These are phyloP conservation scores for Eilema griseolum DNA, from an alignment of 2,888 invertebrate species.

Conservation along the genomic window DNA sequence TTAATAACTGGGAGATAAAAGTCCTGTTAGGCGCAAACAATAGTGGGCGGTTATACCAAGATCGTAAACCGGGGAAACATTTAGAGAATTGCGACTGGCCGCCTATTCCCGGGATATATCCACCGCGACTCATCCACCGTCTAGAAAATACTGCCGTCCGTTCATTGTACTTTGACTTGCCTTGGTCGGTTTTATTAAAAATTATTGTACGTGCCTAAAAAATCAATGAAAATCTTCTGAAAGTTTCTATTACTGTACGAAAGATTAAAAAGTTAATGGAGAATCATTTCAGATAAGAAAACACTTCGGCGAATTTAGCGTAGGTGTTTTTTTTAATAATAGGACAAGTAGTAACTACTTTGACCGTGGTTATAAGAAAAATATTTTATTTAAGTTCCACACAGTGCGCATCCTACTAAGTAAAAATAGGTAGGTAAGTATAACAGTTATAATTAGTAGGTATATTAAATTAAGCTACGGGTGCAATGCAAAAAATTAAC, in stretches of 20 bases:
- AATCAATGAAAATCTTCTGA: slow-evolving; percentile 19
- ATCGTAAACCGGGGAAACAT: slow-evolving; percentile 53
- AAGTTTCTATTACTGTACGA: neutral
- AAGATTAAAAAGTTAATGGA: neutral
- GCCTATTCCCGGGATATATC: slow-evolving; percentile 42
- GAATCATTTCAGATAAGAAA: no score
- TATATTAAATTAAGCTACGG: no score
- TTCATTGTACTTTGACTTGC: slow-evolving; percentile 47
- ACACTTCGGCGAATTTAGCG: no score
- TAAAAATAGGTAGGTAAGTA: no score
- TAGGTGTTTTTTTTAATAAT: no score
- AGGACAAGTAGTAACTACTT: no score
- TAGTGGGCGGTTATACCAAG: slow-evolving; percentile 55
- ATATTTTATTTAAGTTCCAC: no score
- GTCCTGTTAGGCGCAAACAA: slow-evolving; percentile 63
- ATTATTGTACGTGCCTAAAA: slow-evolving; percentile 33
- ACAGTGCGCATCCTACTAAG: no score
- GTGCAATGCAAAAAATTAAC: no score
- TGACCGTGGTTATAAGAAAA: no score
- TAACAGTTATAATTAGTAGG: no score
- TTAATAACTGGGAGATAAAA: slow-evolving; percentile 66
- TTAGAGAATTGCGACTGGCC: slow-evolving; percentile 56
- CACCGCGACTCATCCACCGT: slow-evolving; percentile 48
- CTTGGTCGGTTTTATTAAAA: slow-evolving; percentile 42
- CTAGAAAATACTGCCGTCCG: slow-evolving; percentile 51